These are phyloP conservation scores for Ctenopoma kingsleyae DNA, from an alignment of 2,797 vertebrate species.

Conservation along the genomic window DNA sequence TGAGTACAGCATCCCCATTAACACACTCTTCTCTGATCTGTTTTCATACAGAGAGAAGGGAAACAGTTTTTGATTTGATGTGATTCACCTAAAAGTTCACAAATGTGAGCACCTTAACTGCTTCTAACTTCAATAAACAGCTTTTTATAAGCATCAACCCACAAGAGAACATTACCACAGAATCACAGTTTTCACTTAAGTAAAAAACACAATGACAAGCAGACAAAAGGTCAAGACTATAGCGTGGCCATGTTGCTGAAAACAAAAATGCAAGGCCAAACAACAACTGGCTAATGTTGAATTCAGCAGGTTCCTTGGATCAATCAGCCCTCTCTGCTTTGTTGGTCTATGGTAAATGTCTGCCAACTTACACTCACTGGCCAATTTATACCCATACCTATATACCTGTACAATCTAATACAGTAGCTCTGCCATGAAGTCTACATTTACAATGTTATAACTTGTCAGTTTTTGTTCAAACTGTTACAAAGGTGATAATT, in stretches of 20 bases:
- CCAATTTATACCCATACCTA: no score
- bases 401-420: no score
- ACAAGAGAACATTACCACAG: background rate
- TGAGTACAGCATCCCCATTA: slow-evolving; percentile 18
- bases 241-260: slow-evolving; percentile 5
- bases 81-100: background rate
- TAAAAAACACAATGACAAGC: background rate
- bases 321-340: slow-evolving; percentile 26
- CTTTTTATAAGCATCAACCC: slow-evolving; percentile 5
- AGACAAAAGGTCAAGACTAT: slow-evolving; percentile 2
- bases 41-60: slow-evolving; percentile 13
- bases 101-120: background rate
- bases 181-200: slow-evolving; percentile 1
- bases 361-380: background rate
- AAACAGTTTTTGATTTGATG: background rate
- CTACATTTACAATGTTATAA: no score
- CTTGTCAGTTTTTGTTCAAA: no score
- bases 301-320: slow-evolving; percentile 41
- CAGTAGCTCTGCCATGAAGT: no score
- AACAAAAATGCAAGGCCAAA: background rate
- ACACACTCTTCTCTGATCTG: background rate
- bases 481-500: no score
- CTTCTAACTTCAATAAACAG: slow-evolving; percentile 10
- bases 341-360: slow-evolving; percentile 34
- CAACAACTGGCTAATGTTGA: slow-evolving; percentile 13